Evolutionary conservation across 2,113 vertebrate species (phyloP).

Genomic region (Podilymbus podiceps): DNA sequence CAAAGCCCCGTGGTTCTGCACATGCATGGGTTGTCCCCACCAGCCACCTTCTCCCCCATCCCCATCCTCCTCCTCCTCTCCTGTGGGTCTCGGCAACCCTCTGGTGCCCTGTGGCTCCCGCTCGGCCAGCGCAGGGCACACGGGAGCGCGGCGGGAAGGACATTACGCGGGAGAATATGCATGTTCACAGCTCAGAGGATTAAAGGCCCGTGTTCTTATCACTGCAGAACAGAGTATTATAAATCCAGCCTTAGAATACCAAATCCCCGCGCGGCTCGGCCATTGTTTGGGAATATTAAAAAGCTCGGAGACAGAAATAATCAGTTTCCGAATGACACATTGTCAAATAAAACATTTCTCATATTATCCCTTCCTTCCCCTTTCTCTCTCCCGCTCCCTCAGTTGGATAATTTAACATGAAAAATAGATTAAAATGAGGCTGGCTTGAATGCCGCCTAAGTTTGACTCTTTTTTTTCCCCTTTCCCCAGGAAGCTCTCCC

Average conservation of each 20-base stretch:
- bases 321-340: constrained; percentile 79
- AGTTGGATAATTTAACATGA: constrained; percentile 71
- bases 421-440: constrained; percentile 73
- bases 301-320: constrained; percentile 80
- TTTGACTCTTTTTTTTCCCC: background rate
- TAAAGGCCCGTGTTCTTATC: constrained; percentile 83
- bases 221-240: constrained; percentile 80
- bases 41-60: background rate
- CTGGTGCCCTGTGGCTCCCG: accelerated
- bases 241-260: constrained; percentile 82
- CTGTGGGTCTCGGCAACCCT: background rate
- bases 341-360: constrained; percentile 80
- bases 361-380: constrained; percentile 69
- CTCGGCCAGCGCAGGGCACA: background rate
- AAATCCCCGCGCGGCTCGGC: constrained; percentile 73
- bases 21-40: accelerated
- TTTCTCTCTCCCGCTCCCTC: constrained; percentile 60
- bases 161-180: constrained; percentile 80
- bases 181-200: constrained; percentile 82
- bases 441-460: constrained; percentile 45
- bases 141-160: constrained; percentile 37
- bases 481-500: constrained; percentile 2
- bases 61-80: background rate
- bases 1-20: background rate
- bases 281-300: constrained; percentile 80